These are phyloP conservation scores for Callospermophilus lateralis DNA, from an alignment of 2,113 vertebrate species.

Conservation along the genomic window DNA sequence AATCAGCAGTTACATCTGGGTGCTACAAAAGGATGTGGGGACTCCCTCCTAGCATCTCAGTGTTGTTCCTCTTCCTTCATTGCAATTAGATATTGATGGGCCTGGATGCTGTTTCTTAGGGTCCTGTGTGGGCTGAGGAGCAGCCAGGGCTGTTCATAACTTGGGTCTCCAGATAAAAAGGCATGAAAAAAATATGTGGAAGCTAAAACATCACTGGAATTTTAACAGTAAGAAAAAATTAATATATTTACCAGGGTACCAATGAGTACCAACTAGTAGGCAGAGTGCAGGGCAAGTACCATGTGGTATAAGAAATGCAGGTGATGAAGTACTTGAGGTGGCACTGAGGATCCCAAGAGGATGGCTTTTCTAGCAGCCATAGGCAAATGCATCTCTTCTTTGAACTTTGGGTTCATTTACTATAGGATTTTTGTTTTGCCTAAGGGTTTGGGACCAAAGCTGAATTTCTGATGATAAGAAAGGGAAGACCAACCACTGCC, in stretches of 20 bases:
- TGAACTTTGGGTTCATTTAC: neutral
- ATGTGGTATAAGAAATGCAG: neutral
- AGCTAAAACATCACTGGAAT: neutral
- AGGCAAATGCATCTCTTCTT: neutral
- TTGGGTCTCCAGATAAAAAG: neutral
- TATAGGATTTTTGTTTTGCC: neutral
- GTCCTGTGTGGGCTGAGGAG: neutral
- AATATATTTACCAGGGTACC: no score
- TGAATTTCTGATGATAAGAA: neutral
- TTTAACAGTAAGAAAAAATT: neutral
- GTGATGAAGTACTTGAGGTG: neutral
- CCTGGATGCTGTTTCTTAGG: neutral
- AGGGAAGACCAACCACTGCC: no score
- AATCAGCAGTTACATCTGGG: neutral
- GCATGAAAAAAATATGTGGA: neutral
- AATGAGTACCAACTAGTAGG: no score
- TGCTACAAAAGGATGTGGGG: neutral
- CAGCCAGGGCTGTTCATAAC: neutral
- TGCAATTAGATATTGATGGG: accelerated
- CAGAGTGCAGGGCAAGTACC: neutral
- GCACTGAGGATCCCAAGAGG: neutral
- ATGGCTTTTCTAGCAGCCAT: neutral
- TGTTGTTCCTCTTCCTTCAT: neutral
- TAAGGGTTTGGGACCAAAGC: neutral
- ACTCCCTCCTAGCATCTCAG: neutral